These are phyloP conservation scores for Griposia aprilina DNA, from an alignment of 2,888 invertebrate genomes.

Conservation along the genomic window DNA sequence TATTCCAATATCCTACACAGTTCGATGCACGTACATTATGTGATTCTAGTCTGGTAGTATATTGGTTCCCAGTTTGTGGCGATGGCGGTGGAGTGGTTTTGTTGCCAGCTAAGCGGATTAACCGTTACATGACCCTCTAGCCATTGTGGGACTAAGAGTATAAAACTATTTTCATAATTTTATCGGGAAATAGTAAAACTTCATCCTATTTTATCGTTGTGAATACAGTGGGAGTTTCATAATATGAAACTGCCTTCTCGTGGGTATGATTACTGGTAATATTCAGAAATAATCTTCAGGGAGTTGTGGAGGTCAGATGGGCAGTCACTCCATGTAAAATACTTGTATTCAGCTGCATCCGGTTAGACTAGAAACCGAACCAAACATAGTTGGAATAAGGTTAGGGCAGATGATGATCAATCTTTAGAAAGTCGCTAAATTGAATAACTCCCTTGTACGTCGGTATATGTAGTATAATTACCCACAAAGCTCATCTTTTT, in stretches of 20 bases:
- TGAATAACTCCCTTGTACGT: neutral
- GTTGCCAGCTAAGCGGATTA: slow-evolving; percentile 58
- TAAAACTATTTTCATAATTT: slow-evolving; percentile 20
- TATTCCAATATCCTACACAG: slow-evolving; percentile 13
- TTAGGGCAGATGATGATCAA: neutral
- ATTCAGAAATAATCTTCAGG: neutral
- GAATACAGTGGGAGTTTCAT: neutral
- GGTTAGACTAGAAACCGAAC: neutral
- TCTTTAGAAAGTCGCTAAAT: neutral
- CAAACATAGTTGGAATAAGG: neutral
- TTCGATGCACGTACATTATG: slow-evolving; percentile 24
- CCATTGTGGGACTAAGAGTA: slow-evolving; percentile 1
- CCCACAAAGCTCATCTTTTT: too few relatives aligned
- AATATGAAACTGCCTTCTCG: neutral
- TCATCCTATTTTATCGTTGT: neutral
- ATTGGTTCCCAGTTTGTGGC: slow-evolving; percentile 38
- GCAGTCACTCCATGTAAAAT: neutral
- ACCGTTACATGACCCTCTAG: slow-evolving; percentile 21
- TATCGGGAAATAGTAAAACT: neutral
- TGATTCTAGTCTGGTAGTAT: slow-evolving; percentile 20
- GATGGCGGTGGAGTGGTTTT: slow-evolving; percentile 34
- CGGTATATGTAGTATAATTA: neutral
- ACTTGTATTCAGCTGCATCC: neutral
- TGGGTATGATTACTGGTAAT: neutral
- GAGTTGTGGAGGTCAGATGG: neutral